Conservation (phyloP, 2,797 vertebrate species). For the Phataginus tricuspis region DNA sequence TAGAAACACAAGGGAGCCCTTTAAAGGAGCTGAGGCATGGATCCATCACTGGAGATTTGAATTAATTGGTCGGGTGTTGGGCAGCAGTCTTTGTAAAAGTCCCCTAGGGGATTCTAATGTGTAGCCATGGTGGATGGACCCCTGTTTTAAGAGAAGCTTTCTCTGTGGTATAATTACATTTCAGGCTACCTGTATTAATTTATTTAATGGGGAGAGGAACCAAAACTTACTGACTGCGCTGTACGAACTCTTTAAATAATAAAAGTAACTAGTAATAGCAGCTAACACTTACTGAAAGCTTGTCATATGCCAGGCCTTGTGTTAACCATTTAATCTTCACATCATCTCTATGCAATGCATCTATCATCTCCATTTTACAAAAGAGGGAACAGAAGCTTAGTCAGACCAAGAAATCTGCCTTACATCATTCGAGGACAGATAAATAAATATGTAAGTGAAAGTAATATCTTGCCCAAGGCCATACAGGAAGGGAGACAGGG, state of each 20-base stretch:
- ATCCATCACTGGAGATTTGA: slow-evolving; percentile 10
- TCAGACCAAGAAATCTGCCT: not conserved
- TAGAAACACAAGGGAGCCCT: slow-evolving; percentile 12
- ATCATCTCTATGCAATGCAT: not conserved
- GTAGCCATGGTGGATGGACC: not conserved
- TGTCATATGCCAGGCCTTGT: not conserved
- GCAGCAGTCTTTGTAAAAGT: slow-evolving; percentile 43
- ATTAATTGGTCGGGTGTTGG: slow-evolving; percentile 42
- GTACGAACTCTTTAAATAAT: not conserved
- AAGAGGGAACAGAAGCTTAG: not conserved
- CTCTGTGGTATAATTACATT: not conserved
- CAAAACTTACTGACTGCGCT: not conserved
- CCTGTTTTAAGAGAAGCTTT: slow-evolving; percentile 15
- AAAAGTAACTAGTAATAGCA: not conserved
- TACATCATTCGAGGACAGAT: not conserved
- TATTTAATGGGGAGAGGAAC: not conserved
- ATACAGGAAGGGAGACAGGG: not conserved
- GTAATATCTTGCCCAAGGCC: not conserved
- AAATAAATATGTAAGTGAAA: not conserved
- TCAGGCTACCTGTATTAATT: slow-evolving; percentile 33
- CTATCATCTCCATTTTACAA: not conserved
- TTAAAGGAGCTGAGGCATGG: not conserved
- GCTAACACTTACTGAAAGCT: not conserved
- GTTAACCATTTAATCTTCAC: not conserved
- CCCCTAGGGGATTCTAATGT: slow-evolving; percentile 50